phyloP scores from a whole-genome alignment of 2,888 invertebrate species.

The Phlogophora meticulosa region DNA sequence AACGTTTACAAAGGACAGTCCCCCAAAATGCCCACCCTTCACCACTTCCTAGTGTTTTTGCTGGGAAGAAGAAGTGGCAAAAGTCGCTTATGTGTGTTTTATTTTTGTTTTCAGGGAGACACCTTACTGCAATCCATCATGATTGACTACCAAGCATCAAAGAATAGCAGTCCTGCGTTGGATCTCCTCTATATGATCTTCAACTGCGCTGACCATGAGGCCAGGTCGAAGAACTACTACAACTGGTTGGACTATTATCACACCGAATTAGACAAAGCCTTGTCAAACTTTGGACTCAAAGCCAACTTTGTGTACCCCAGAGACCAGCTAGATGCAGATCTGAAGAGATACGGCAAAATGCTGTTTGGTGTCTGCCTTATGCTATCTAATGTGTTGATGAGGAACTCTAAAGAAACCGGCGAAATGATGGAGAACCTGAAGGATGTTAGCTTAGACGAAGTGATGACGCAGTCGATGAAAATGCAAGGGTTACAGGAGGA shows the following conservation, averaged over 20 bases:
- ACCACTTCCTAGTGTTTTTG: too few species aligned
- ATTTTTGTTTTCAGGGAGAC: constrained; percentile 65
- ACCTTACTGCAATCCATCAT: constrained; percentile 62
- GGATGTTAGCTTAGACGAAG: constrained; percentile 3
- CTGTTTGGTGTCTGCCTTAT: constrained; percentile 52
- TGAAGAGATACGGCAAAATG: constrained; percentile 62
- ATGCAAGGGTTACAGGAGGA: constrained; percentile 37
- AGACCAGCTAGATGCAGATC: constrained; percentile 64
- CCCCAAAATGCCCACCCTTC: too few species aligned
- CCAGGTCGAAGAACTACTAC: constrained; percentile 62
- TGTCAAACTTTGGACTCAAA: constrained; percentile 64
- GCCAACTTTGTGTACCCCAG: constrained; percentile 59
- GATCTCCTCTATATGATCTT: constrained; percentile 69
- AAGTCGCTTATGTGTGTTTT: background rate
- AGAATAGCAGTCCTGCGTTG: constrained; percentile 62
- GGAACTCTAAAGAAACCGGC: constrained; percentile 59
- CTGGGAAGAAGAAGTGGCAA: too few species aligned
- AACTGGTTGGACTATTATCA: constrained; percentile 70
- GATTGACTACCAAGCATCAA: constrained; percentile 72
- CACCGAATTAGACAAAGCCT: constrained; percentile 58
- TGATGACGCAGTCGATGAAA: constrained; percentile 12
- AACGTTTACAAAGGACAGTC: too few species aligned
- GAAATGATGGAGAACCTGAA: constrained; percentile 50
- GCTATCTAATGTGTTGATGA: constrained; percentile 47
- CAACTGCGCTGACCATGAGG: constrained; percentile 69